Base-by-base conservation (phyloP, 2,113 vertebrate genomes). In the Marmota flaviventris region DNA sequence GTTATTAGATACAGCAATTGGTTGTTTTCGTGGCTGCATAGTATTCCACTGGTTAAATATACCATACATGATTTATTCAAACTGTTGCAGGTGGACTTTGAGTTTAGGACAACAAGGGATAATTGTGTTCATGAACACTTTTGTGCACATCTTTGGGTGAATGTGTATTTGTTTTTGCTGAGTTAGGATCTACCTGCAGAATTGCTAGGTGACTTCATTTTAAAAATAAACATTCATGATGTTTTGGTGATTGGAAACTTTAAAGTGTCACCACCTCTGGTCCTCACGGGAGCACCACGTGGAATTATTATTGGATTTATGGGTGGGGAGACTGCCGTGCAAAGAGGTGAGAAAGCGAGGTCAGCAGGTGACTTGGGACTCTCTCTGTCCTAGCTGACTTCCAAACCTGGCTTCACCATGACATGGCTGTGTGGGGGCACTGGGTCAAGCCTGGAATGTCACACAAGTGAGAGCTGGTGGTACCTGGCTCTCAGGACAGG, bases 221-320 rank as follows among this genome's bases (percentile, higher is more conserved):
- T 96, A 84, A 94, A 95, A 95, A 95, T 13, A 84, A 77, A 70
- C 14, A 37, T 4, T 25, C n/a, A 42, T 58, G 42, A 39, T 73
- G 65, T 61, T 25, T 63, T 65, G 39, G 73, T 32, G 79, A 39
- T 4, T 39, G 34, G 32, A 39, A 37, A 24, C 91, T 72, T 34
- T n/a, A 8, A 58, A 11, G n/a, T 12, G 6, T 56, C 1, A 1
- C 3, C 32, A 11, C 22, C 45, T 25, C 45, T 25, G 18, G n/a
- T 14, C 37, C 45, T 4, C 24, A 25, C 3, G 0, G 29, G 34
- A 65, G 83, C 45, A 14, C 25, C 7, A 1, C 9, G 1, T 0
- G 12, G 78, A 45, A 58, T 14, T 51, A 14, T 6, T 45, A 6
- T 3, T 16, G 39, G 16, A 16, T 39, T 65, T 9, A 18, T 0